These are phyloP conservation scores for Neotoma lepida DNA, from an alignment of 2,113 vertebrate genomes.

Conservation along the genomic window DNA sequence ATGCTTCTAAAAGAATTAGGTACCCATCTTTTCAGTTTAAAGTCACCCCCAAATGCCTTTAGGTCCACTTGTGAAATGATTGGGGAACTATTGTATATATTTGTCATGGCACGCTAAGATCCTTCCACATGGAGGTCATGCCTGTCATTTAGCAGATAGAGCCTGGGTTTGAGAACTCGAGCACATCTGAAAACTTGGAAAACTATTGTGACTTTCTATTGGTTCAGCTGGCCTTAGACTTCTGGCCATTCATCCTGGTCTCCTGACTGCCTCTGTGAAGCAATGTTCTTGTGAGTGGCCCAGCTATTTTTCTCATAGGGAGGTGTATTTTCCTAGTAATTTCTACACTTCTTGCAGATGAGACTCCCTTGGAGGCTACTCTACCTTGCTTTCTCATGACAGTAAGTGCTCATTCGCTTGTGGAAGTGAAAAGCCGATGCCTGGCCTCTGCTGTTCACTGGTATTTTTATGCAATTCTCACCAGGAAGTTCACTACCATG, in stretches of 20 bases:
- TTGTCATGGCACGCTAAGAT: background rate
- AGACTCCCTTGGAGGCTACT: background rate
- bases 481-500: background rate
- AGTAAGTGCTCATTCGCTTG: background rate
- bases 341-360: background rate
- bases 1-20: background rate
- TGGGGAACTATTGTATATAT: background rate
- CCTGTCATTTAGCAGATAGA: background rate
- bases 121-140: background rate
- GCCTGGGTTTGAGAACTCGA: background rate
- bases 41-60: background rate
- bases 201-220: background rate
- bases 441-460: background rate
- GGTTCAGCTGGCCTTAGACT: background rate
- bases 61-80: background rate
- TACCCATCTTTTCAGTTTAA: constrained; percentile 25
- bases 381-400: background rate
- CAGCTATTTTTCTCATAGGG: background rate
- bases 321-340: background rate
- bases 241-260: background rate
- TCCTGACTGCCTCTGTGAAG: background rate
- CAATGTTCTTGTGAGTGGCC: too few species aligned
- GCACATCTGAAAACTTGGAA: background rate
- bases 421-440: background rate
- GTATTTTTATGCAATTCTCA: background rate